Base-by-base conservation (phyloP, 2,888 invertebrate species). In the Augiades crinisus region DNA sequence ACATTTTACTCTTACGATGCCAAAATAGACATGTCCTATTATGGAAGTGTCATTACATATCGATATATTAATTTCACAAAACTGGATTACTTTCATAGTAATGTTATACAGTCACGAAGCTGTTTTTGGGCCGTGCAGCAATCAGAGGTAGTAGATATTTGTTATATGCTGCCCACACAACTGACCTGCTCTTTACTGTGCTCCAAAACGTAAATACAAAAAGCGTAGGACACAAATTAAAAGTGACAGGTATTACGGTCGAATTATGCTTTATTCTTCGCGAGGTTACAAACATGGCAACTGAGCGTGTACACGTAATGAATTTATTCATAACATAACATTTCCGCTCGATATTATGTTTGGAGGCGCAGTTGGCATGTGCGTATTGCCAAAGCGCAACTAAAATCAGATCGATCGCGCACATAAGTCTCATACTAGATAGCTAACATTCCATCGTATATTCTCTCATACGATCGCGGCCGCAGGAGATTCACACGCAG, bases 401-500 rank as follows among this genome's bases (percentile, higher is more conserved):
- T 70, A 67, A 71, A 73, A 71, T 68, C 68, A 60, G 63, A 63
- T 64, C 60, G 60, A 66, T 68, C 50, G 36, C 36, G 24, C 67
- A 65, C 68, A 67, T 70, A 72, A 68, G 71, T 74, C 70, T 69
- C 70, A 66, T 64, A 63, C 68, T 64, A 64, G 65, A 69, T 70
- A 67, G 57, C 61, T 59, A 62, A 68, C 77, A 81, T 76, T 76
- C 75, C 73, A 55, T 63, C 58, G 70, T 64, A 71, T 77, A 76
- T 73, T 80, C 81, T 78, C 76, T 82, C 85, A 85, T 78, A 82
- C 70, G 79, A 81, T 75, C 72, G 76, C 67, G 61, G 60, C 59
- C 64, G 67, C 55, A 76, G 81, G 72, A 81, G 88, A 88, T 89
- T 89, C 88, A 87, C 88, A 87, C 83, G 85, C 75, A 63, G 69